These are phyloP conservation scores for Phthorimaea operculella DNA, from an alignment of 1,140 invertebrate genomes.

Conservation along the genomic window DNA sequence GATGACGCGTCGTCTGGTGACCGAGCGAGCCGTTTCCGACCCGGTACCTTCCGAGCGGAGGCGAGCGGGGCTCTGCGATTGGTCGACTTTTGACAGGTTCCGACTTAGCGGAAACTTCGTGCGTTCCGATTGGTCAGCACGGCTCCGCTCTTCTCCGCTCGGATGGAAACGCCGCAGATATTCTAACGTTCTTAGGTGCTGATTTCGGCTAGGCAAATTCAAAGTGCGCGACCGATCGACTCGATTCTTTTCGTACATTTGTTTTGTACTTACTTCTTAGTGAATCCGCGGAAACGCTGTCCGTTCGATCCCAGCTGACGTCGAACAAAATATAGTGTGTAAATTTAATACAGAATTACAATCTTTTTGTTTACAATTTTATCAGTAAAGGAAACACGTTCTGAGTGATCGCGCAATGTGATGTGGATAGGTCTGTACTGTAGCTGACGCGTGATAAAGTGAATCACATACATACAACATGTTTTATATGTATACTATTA, in stretches of 20 bases:
- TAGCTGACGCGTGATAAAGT: slow-evolving; percentile 62
- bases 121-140: slow-evolving; percentile 17
- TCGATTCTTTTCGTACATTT: background rate
- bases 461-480: slow-evolving; percentile 60
- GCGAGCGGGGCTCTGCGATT: too few relatives aligned
- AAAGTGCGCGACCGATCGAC: background rate
- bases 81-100: too few relatives aligned
- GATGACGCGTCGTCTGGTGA: slow-evolving; percentile 48
- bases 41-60: slow-evolving; percentile 1
- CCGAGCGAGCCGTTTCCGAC: slow-evolving; percentile 30
- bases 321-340: slow-evolving; percentile 64
- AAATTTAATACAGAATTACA: slow-evolving; percentile 59
- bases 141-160: background rate
- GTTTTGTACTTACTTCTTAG: slow-evolving; percentile 11
- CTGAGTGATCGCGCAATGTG: slow-evolving; percentile 53
- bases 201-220: too few relatives aligned
- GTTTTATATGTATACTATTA: slow-evolving; percentile 65
- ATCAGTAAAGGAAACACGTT: slow-evolving; percentile 42
- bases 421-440: slow-evolving; percentile 63
- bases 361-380: slow-evolving; percentile 48
- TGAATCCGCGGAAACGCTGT: slow-evolving; percentile 36
- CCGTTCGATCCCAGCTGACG: slow-evolving; percentile 53
- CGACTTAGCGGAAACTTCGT: too few relatives aligned
- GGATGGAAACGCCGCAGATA: too few relatives aligned
- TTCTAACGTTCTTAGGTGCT: background rate